phyloP scores from a whole-genome alignment of 2,113 vertebrate genomes.

The Forbesichthys papilliferus region DNA sequence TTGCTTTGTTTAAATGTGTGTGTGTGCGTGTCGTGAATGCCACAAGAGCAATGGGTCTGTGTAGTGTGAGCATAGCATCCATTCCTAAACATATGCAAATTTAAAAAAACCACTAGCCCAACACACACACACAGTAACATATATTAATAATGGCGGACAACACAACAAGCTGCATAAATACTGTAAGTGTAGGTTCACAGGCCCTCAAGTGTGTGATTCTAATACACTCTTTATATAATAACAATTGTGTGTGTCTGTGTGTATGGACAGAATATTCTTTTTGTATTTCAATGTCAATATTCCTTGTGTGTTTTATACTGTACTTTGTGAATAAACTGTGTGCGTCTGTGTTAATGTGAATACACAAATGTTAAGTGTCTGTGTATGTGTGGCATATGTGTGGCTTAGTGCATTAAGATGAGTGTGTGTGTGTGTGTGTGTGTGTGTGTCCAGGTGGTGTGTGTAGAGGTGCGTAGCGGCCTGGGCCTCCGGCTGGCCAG shows the following conservation, averaged over 20 bases:
- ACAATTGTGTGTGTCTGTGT: background rate
- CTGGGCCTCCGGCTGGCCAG: conserved; percentile 73
- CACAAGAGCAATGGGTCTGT: conserved; percentile 68
- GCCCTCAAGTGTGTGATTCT: conserved; percentile 38
- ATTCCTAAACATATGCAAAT: conserved; percentile 77
- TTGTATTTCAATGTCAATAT: too few relatives aligned
- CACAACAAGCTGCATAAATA: background rate
- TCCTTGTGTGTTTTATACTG: background rate
- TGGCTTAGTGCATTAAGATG: background rate
- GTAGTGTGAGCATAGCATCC: conserved; percentile 73
- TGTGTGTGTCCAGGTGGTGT: conserved; percentile 76
- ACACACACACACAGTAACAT: conserved; percentile 31
- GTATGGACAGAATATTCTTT: too few relatives aligned
- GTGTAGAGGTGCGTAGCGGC: conserved; percentile 79
- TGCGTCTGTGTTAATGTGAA: background rate
- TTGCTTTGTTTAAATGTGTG: conserved; percentile 29
- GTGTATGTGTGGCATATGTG: background rate
- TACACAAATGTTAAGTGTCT: background rate
- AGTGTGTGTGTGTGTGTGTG: background rate
- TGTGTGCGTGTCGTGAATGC: conserved; percentile 3
- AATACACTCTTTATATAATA: background rate
- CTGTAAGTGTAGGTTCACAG: conserved; percentile 44
- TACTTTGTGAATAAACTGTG: background rate
- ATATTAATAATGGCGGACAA: conserved; percentile 70
- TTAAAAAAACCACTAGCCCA: conserved; percentile 55